Base-by-base conservation (phyloP, 2,888 invertebrate species). In the Dusona sp. region DNA sequence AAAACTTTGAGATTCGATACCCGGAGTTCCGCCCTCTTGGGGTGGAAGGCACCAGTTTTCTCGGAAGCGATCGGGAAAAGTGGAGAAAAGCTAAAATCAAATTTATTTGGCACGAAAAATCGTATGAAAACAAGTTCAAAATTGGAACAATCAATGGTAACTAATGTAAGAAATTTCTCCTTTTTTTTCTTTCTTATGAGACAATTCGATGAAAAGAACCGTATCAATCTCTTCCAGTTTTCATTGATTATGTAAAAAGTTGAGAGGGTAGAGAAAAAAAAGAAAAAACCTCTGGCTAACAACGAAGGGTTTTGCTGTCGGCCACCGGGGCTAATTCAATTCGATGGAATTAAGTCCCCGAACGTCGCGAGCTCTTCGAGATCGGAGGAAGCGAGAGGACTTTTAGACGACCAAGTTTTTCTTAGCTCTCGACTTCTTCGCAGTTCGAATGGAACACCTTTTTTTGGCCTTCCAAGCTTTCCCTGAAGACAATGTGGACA, bases 271-370 rank as follows among this genome's bases (percentile, higher is more conserved):
- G 36, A 36, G 64, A 51, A 64, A 33, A 70, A 11, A 73, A 45
- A 36, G 36, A 38, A 45, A 25, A 48, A 65, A 25, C 22, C 38
- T 64, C 36, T 33, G 48, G 64, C 65, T 67, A 74, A 74, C 51
- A 45, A 57, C 25, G 54, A 68, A 77, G 25, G 77, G 48, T 64
- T 83, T 75, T 75, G 75, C 75, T 77, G 78, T 78, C 65, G 70
- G 73, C 67, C 74, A 45, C 36, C 64, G 75, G 68, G 68, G 81
- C 81, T 82, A 82, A 85, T 85, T 85, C 81, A 68, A 85, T 78
- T 82, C 85, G 70, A 82, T 51, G 67, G 75, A 83, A 83, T 83
- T 72, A 86, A 86, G 79, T 86, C 72, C 42, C 72, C 85, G 74
- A 64, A 70, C 70, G 82, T 83, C 75, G 61, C 42, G 75, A 67